Evolutionary conservation across 2,888 invertebrate genomes (phyloP).

Genomic region (Drosophila mettleri): DNA sequence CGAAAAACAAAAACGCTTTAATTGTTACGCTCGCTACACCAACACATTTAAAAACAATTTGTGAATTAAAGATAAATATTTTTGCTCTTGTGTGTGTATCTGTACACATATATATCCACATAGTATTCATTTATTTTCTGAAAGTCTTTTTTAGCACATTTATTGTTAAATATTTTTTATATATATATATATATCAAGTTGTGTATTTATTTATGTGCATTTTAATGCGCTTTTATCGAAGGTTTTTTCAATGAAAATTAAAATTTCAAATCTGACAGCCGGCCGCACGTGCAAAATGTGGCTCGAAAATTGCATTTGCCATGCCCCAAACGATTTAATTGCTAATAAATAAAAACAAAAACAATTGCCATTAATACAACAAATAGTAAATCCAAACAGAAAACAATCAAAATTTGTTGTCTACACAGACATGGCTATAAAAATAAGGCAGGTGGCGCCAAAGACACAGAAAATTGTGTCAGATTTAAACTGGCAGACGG

Average conservation of each 20-base stretch:
- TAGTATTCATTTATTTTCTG: background rate
- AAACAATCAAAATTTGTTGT: constrained; percentile 30
- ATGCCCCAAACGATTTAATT: constrained; percentile 33
- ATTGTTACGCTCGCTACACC: constrained; percentile 28
- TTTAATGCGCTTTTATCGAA: constrained; percentile 47
- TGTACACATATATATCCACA: background rate
- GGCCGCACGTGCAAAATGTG: constrained; percentile 48
- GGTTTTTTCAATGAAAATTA: constrained; percentile 12
- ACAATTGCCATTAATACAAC: constrained; percentile 14
- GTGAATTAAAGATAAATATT: constrained; percentile 48
- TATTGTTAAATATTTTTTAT: background rate
- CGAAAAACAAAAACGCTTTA: constrained; percentile 45
- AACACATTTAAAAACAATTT: constrained; percentile 20
- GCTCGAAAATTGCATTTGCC: constrained; percentile 47
- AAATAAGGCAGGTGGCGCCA: constrained; percentile 23
- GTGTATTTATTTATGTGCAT: constrained; percentile 43
- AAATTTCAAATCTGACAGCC: constrained; percentile 47
- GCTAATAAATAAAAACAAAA: constrained; percentile 9
- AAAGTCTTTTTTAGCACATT: background rate
- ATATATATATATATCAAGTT: background rate
- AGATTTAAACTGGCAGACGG: background rate
- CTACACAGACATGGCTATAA: constrained; percentile 17
- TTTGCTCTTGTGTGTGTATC: constrained; percentile 8
- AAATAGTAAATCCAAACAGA: constrained; percentile 23
- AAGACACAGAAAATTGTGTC: constrained; percentile 2